phyloP scores from a whole-genome alignment of 23 tunicate genomes.

The Botrylloides violaceus region DNA sequence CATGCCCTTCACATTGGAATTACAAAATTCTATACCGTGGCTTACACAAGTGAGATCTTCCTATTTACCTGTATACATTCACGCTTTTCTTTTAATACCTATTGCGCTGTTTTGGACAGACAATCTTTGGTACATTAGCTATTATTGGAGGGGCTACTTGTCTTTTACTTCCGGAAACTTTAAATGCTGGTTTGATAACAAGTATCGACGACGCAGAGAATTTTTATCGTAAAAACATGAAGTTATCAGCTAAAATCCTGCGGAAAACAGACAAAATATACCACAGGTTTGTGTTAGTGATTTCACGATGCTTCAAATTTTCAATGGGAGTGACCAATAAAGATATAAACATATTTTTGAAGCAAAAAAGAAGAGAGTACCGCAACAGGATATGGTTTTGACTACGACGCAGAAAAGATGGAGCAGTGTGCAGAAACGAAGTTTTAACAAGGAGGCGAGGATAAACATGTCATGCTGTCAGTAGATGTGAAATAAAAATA shows the following conservation, averaged over 20 bases:
- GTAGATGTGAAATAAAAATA: no score
- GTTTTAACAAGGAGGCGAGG: no score
- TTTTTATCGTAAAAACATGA: slow-evolving; percentile 32
- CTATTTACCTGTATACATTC: no score
- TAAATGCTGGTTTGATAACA: not conserved
- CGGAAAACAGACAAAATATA: not conserved
- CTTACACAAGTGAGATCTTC: slow-evolving; percentile 45
- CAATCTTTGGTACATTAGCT: slow-evolving; percentile 42
- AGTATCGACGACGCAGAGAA: slow-evolving; percentile 46
- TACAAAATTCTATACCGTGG: slow-evolving; percentile 43
- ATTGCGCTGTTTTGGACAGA: no score
- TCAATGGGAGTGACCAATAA: no score
- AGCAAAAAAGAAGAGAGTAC: no score
- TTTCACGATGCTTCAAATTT: no score
- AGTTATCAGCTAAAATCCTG: not conserved
- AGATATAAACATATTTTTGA: no score
- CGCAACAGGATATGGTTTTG: not conserved
- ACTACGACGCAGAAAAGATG: not conserved
- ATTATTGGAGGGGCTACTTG: slow-evolving; percentile 23
- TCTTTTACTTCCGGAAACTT: slow-evolving; percentile 46
- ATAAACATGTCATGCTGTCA: no score
- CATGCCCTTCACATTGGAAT: slow-evolving; percentile 40
- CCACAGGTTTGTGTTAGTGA: not conserved
- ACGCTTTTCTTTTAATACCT: not conserved
- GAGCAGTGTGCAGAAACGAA: slow-evolving; percentile 1